Evolutionary conservation across 2,113 vertebrate genomes (phyloP).

Genomic region (Manacus vitellinus): DNA sequence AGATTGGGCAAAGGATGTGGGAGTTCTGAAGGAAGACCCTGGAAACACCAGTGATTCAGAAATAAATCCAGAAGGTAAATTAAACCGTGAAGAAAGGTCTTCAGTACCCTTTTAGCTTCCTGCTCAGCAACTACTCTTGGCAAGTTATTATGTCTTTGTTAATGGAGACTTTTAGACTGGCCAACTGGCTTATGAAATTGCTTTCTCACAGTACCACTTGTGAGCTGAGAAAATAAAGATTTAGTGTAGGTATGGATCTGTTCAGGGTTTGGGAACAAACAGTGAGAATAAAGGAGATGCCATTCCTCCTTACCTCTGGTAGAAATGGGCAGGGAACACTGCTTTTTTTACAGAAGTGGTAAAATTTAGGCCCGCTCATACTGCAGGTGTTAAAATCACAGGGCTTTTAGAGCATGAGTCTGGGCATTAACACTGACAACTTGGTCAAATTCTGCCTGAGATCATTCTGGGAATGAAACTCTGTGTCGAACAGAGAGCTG

Average conservation of each 20-base stretch:
- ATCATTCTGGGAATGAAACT: not conserved
- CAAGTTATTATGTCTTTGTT: not conserved
- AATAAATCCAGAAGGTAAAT: conserved; percentile 63
- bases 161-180: not conserved
- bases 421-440: not conserved
- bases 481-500: not conserved
- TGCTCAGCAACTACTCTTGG: not conserved
- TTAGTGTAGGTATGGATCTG: not conserved
- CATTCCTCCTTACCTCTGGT: not conserved
- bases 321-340: not conserved
- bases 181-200: not conserved
- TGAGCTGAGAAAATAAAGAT: not conserved
- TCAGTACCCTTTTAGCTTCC: not conserved
- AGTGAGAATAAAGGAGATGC: not conserved
- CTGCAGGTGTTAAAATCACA: not conserved
- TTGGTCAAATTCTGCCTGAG: not conserved
- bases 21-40: conserved; percentile 89
- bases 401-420: not conserved
- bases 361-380: not conserved
- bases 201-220: not conserved
- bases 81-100: not conserved
- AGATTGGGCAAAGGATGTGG: conserved; percentile 85
- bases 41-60: conserved; percentile 63
- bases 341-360: not conserved
- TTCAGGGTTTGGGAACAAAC: not conserved